Evolutionary conservation across 2,888 invertebrate genomes (phyloP).

Genomic region (Mythimna ferrago): DNA sequence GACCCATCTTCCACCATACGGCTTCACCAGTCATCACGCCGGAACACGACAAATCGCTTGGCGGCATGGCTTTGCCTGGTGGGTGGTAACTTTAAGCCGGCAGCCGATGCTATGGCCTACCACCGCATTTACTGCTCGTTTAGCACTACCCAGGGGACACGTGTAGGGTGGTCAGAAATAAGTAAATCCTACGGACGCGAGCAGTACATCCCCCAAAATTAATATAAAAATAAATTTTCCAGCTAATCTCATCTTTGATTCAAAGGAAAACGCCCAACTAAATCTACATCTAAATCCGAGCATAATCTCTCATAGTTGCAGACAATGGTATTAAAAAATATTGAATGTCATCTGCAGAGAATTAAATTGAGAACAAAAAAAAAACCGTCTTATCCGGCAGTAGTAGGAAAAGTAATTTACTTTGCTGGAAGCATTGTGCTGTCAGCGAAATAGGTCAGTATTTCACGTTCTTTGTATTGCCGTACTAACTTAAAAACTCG

Average conservation of each 20-base stretch:
- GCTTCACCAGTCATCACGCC: too few relatives aligned
- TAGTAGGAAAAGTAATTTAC: constrained; percentile 76
- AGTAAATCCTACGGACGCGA: too few relatives aligned
- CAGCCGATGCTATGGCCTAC: too few relatives aligned
- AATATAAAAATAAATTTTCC: too few relatives aligned
- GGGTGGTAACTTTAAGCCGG: too few relatives aligned
- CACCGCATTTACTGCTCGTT: too few relatives aligned
- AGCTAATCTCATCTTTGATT: constrained; percentile 4
- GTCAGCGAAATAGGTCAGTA: constrained; percentile 76
- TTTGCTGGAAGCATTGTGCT: constrained; percentile 76
- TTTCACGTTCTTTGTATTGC: constrained; percentile 62
- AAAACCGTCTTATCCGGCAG: constrained; percentile 43
- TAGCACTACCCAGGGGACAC: too few relatives aligned
- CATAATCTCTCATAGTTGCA: constrained; percentile 35
- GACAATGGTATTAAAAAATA: constrained; percentile 53
- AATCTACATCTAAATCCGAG: neutral
- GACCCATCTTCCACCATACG: too few relatives aligned
- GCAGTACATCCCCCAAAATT: too few relatives aligned
- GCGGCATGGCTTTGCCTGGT: too few relatives aligned
- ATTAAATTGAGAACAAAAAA: constrained; percentile 57
- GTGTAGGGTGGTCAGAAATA: too few relatives aligned
- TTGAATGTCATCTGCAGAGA: constrained; percentile 48
- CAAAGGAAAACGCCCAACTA: constrained; percentile 5
- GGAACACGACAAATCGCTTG: too few relatives aligned
- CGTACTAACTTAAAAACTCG: constrained; percentile 61